phyloP scores from a whole-genome alignment of 2,797 vertebrate genomes.

The Gymnocypris eckloni region DNA sequence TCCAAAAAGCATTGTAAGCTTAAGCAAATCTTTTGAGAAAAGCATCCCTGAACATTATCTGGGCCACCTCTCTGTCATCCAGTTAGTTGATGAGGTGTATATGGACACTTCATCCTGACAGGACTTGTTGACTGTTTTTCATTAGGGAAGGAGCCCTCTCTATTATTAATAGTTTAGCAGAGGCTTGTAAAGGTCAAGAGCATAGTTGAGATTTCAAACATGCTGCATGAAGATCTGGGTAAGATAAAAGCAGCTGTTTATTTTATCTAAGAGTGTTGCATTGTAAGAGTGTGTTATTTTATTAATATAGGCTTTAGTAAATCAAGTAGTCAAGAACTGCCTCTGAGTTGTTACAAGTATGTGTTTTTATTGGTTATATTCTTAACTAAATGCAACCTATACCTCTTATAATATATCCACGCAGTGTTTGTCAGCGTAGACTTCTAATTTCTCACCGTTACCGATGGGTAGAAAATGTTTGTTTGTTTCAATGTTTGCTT shows the following conservation, averaged over 20 bases:
- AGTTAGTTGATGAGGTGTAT: constrained; percentile 1
- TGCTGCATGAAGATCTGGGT: not conserved
- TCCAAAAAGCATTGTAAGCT: not conserved
- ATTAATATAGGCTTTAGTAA: not conserved
- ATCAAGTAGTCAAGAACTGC: not conserved
- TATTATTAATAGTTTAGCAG: constrained; percentile 46
- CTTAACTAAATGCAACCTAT: not conserved
- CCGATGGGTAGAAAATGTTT: not conserved
- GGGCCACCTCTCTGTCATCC: not conserved
- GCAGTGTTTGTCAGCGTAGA: not conserved
- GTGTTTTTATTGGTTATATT: not conserved
- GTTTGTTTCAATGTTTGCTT: not conserved
- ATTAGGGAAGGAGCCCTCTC: constrained; percentile 31
- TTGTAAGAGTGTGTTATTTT: not conserved
- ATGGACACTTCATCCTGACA: constrained; percentile 16
- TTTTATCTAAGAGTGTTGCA: not conserved
- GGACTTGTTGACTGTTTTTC: constrained; percentile 38
- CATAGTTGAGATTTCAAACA: constrained; percentile 20
- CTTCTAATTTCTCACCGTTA: not conserved
- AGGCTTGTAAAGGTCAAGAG: constrained; percentile 40
- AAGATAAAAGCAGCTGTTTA: not conserved
- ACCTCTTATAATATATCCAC: not conserved
- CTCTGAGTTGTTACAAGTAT: not conserved
- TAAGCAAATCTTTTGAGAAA: not conserved
- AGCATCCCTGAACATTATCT: not conserved